A percentile compares a stretch with the other conserved stretches of the same genome.
Conservation (phyloP, 2,113 vertebrate species). For the Rana temporaria region DNA sequence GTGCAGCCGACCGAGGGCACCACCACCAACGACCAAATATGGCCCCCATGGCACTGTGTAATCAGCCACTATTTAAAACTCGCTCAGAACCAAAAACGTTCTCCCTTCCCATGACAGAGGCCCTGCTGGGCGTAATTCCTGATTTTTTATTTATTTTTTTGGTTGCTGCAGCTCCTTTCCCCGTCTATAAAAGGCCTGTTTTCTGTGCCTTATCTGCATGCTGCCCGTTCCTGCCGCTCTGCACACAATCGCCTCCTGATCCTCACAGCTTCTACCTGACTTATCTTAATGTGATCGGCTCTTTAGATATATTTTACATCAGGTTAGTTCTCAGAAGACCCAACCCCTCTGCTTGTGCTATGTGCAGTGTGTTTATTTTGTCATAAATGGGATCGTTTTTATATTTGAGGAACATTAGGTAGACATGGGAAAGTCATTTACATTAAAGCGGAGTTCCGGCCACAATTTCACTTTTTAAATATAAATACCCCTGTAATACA, state of each 20-base stretch:
- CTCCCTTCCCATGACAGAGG: not conserved
- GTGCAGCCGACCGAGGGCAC: no score
- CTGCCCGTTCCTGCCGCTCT: not conserved
- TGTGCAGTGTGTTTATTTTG: not conserved
- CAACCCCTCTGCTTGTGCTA: no score
- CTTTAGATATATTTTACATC: not conserved
- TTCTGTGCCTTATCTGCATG: not conserved
- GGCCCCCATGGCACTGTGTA: not conserved
- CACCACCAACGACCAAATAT: no score
- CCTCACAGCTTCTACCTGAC: not conserved
- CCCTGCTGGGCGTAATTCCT: conserved; percentile 1
- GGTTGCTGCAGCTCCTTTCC: not conserved
- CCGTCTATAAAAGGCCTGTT: not conserved
- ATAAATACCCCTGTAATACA: no score
- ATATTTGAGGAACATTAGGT: no score
- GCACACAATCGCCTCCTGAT: not conserved
- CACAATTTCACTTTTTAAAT: no score
- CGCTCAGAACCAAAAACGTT: not conserved
- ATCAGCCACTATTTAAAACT: conserved; percentile 28
- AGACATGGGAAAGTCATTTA: no score
- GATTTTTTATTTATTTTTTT: no score
- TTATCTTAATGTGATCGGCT: not conserved
- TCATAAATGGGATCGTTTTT: not conserved
- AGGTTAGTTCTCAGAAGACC: not conserved
- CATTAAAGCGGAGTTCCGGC: no score